Evolutionary conservation across 2,888 invertebrate genomes (phyloP), one percentile per base, ranked within the genome.

Genomic region (Apocheima hispidaria): DNA sequence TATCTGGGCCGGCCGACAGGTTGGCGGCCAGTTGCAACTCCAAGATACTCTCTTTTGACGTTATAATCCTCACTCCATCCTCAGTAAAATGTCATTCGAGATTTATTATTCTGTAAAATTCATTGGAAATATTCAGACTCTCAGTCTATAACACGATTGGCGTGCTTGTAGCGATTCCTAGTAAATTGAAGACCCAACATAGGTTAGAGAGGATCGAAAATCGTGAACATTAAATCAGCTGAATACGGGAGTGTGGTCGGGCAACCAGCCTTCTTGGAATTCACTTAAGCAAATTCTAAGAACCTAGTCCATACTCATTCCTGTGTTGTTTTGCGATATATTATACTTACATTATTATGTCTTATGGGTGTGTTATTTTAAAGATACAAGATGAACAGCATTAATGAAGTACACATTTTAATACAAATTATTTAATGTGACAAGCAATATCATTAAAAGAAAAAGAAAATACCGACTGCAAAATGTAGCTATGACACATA

Each of bases 201-300:
- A 41, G 30, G 36, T 36, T 33, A 26, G 60, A 26, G 43, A 38
- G 50, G 36, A 50, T 55, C 49, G 49, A 16, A 40, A 38, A 60
- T 60, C 30, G 55, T 51, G 38, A 55, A 38, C 55, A 46, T 51
- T 60, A 60, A 60, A 55, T 55, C 60, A 55, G 55, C 21, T 41
- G 52, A 38, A 14, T 52, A 33, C 40, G 21, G 36, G 41, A 33
- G 38, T 38, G 44, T 55, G 50, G 60, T 55, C 51, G 46, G 51
- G 53, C 41, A 48, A 48, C 20, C 26, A 48, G 26, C 51, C 44
- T 55, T 30, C 51, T 60, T 33, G 55, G 60, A 55, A 55, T 60
- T 50, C 51, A 55, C 51, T 60, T 55, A 51, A 50, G 51, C 46
- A 55, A 55, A 60, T 53, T 59, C 35, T 48, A 21, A 23, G 41